These are phyloP conservation scores for Cervus canadensis DNA, from an alignment of 2,113 vertebrate genomes.

Conservation along the genomic window DNA sequence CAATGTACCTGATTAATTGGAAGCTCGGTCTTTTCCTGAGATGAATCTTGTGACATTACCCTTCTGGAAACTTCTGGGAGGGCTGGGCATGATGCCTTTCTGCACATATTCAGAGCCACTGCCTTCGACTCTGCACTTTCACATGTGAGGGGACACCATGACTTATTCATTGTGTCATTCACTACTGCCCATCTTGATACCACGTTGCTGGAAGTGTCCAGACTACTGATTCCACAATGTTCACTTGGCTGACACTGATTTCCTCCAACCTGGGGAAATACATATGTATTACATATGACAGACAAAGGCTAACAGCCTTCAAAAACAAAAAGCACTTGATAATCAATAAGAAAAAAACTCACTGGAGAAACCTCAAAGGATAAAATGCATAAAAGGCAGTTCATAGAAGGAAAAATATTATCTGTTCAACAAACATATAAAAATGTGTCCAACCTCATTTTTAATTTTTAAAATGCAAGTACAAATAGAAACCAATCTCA, in stretches of 20 bases:
- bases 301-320: background rate
- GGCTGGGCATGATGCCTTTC: background rate
- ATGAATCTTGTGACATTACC: background rate
- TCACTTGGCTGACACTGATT: background rate
- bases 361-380: background rate
- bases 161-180: background rate
- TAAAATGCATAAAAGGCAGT: background rate
- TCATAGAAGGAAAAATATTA: background rate
- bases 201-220: background rate
- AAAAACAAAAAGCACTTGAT: background rate
- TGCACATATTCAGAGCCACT: background rate
- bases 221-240: background rate
- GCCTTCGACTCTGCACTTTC: background rate
- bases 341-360: background rate
- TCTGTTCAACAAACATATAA: background rate
- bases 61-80: background rate
- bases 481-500: background rate
- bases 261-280: background rate
- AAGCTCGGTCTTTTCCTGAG: background rate
- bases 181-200: background rate
- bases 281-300: background rate
- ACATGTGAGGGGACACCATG: no score
- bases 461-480: constrained; percentile 16
- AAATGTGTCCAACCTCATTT: background rate
- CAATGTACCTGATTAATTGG: background rate